These are phyloP conservation scores for Glyphotaelius pellucidus DNA, from an alignment of 2,888 invertebrate genomes.

Conservation along the genomic window DNA sequence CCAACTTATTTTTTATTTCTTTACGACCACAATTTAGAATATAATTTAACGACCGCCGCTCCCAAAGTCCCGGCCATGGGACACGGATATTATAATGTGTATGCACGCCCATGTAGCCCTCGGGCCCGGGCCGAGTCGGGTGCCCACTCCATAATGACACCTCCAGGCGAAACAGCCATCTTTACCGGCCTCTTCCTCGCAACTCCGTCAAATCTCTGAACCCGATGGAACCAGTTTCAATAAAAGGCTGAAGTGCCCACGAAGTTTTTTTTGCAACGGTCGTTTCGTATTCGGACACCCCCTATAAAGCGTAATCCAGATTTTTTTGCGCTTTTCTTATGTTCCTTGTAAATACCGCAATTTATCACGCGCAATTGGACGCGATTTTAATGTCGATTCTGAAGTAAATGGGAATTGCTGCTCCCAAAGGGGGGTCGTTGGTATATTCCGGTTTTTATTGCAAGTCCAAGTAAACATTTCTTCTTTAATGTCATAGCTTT, in stretches of 20 bases:
- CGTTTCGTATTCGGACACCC: constrained; percentile 18
- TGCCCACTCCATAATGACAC: constrained; percentile 36
- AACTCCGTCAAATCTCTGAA: neutral
- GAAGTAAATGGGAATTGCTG: neutral
- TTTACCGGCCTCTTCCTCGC: neutral
- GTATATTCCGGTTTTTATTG: neutral
- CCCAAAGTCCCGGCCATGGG: neutral
- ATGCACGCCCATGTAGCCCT: constrained; percentile 29
- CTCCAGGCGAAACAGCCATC: constrained; percentile 18
- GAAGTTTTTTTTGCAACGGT: constrained; percentile 35
- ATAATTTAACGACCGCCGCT: constrained; percentile 18
- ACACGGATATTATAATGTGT: constrained; percentile 3
- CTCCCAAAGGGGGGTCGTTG: neutral
- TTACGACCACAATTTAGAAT: constrained; percentile 16
- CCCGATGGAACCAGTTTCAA: constrained; percentile 40
- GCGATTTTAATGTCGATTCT: neutral
- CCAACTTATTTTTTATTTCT: neutral
- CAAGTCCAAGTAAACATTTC: neutral
- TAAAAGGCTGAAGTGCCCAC: neutral
- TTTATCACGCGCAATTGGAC: neutral
- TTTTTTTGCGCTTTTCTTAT: neutral
- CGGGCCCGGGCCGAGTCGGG: constrained; percentile 24
- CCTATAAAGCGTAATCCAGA: constrained; percentile 6
- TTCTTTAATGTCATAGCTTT: neutral
- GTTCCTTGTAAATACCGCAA: neutral